phyloP scores from a whole-genome alignment of 2,113 vertebrate species.

The rabbit (Oryctolagus cuniculus) region DNA sequence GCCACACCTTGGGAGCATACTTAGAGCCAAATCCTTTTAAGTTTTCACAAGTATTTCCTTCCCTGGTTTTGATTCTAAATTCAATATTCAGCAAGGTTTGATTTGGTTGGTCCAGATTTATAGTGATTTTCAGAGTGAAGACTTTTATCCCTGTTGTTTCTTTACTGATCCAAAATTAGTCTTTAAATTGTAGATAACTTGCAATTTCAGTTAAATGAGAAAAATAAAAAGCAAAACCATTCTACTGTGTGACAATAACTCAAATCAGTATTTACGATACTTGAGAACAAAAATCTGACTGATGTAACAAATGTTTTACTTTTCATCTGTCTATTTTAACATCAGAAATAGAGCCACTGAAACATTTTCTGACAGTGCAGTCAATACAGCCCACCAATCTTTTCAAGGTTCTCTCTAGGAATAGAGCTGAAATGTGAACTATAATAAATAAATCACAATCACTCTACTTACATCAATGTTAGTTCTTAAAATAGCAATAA shows the following conservation, averaged over 20 bases:
- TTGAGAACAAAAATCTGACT: constrained; percentile 16
- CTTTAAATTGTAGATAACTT: constrained; percentile 43
- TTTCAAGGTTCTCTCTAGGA: not conserved
- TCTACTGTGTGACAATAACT: constrained; percentile 7
- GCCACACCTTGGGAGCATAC: not conserved
- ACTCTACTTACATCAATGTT: constrained; percentile 12
- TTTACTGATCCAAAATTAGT: constrained; percentile 38
- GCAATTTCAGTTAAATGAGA: constrained; percentile 43
- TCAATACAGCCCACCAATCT: not conserved
- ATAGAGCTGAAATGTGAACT: constrained; percentile 29
- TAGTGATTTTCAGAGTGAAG: constrained; percentile 24
- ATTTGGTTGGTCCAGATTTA: constrained; percentile 7
- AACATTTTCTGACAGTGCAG: constrained; percentile 7
- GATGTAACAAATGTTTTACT: constrained; percentile 17
- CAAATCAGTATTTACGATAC: constrained; percentile 5
- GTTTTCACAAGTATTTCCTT: not conserved
- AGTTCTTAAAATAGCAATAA: not conserved
- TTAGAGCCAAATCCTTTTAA: constrained; percentile 47
- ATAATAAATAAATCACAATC: not conserved
- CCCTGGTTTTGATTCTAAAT: not conserved
- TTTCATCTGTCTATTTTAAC: constrained; percentile 54
- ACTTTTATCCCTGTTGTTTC: constrained; percentile 31
- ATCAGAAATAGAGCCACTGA: not conserved
- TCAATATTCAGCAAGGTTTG: not conserved
- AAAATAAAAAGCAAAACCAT: constrained; percentile 54